Base-by-base conservation (phyloP, 2,888 invertebrate species). In the Phortica magna region DNA sequence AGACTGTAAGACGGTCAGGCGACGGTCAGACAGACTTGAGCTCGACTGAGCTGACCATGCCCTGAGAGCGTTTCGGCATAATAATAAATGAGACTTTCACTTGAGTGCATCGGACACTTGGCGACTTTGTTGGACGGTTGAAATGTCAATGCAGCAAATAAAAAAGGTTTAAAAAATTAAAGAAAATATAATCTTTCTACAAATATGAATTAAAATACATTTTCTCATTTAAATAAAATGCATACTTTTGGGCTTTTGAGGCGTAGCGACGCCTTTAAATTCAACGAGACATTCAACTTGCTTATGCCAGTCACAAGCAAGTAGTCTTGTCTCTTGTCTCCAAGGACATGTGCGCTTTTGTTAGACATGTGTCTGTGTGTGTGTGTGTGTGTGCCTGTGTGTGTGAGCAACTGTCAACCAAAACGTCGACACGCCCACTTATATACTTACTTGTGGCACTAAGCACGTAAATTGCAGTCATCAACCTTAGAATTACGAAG, bases 121-220 rank as follows among this genome's bases (percentile, higher is more conserved):
- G 39, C 12, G 53, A 59, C 59, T 41, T 42, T 7, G 1, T 12
- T 68, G 10, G 53, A 19, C 65, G 78, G 61, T 55, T 68, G 71
- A 80, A 77, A 31, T 31, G 31, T 75, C 55, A 14, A 72, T 61
- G 78, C 41, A 77, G 74, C 59, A 43, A 73, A 73, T 72, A 72
- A 77, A 17, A 22, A 75, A 71, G 41, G 17, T 6, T n/a, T 19
- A 42, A 12, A 53, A 71, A 57, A 22, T n/a, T 55, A 43, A 17
- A 71, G 59, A 42, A 19, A 17, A 57, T 72, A 39, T 19, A 65
- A 31, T 48, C 31, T 64, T 73, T 73, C 78, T 82, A 79, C 81
- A 84, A 80, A 86, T 86, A 86, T 88, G 88, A 88, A 86, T 85
- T 88, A 88, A 81, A 86, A 85, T 88, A 86, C 83, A 68, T 42